phyloP scores from a whole-genome alignment of 1,140 invertebrate genomes.

The Brachionus plicatilis region DNA sequence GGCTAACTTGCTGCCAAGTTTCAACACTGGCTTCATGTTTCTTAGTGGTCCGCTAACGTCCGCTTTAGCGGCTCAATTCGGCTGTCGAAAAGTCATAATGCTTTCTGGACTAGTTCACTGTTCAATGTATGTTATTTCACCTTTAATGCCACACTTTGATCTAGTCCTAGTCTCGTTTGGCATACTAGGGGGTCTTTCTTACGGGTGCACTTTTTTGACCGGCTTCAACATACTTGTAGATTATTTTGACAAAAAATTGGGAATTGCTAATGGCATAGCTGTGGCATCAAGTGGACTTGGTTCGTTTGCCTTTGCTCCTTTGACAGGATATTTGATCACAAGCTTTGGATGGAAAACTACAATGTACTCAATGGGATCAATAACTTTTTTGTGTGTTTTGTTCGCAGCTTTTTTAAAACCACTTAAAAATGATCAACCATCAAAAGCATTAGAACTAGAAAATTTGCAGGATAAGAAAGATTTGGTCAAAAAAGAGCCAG shows the following conservation, averaged over 20 bases:
- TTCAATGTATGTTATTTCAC: slow-evolving; percentile 71
- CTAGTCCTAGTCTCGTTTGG: slow-evolving; percentile 78
- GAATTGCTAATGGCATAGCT: slow-evolving; percentile 82
- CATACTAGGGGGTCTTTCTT: slow-evolving; percentile 66
- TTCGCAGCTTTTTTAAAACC: neutral
- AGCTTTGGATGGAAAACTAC: slow-evolving; percentile 48
- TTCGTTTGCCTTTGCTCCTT: slow-evolving; percentile 49
- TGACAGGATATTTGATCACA: slow-evolving; percentile 46
- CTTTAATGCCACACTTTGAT: slow-evolving; percentile 70
- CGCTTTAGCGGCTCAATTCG: slow-evolving; percentile 72
- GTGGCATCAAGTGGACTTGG: slow-evolving; percentile 52
- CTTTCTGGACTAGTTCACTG: slow-evolving; percentile 71
- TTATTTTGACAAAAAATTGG: slow-evolving; percentile 85
- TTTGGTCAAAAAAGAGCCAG: neutral
- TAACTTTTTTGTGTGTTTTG: neutral
- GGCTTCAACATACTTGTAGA: slow-evolving; percentile 82
- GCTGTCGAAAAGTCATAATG: slow-evolving; percentile 81
- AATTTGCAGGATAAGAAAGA: neutral
- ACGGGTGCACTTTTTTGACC: neutral
- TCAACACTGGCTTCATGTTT: slow-evolving; percentile 17
- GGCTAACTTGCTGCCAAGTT: slow-evolving; percentile 1
- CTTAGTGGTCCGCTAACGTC: slow-evolving; percentile 80
- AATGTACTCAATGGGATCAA: neutral
- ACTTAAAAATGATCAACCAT: neutral
- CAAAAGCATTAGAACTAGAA: neutral